phyloP scores from a whole-genome alignment of 2,113 vertebrate species.

The Blennius ocellaris region DNA sequence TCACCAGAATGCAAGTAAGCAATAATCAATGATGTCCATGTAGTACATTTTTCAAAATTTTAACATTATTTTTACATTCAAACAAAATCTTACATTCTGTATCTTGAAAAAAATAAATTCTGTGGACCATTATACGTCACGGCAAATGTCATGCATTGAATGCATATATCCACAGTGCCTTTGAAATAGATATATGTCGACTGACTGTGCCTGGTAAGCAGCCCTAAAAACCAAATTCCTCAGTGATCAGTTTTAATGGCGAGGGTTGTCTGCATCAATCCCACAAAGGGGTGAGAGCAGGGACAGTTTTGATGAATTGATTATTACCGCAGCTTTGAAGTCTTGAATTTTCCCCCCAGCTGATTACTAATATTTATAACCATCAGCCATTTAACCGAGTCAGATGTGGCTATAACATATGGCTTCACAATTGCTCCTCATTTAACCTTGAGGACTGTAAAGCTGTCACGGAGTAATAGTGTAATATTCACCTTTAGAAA shows the following conservation, averaged over 20 bases:
- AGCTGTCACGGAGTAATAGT: conserved; percentile 73
- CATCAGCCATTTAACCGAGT: conserved; percentile 77
- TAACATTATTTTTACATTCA: no score
- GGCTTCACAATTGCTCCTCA: conserved; percentile 76
- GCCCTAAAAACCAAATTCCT: conserved; percentile 63
- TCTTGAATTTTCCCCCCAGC: conserved; percentile 66
- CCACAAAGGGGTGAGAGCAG: conserved; percentile 72
- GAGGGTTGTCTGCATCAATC: conserved; percentile 59
- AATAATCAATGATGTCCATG: no score
- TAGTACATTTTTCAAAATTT: no score
- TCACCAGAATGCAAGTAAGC: no score
- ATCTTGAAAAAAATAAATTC: no score
- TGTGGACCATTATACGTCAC: not conserved
- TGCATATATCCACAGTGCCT: conserved; percentile 30
- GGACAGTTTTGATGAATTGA: conserved; percentile 83
- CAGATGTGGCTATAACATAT: conserved; percentile 74
- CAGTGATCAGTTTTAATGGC: conserved; percentile 72
- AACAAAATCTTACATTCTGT: no score
- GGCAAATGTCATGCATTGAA: conserved; percentile 8
- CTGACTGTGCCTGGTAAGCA: conserved; percentile 57
- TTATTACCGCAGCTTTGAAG: conserved; percentile 83
- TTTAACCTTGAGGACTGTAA: conserved; percentile 79
- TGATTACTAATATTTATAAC: conserved; percentile 87
- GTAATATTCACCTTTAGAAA: conserved; percentile 71
- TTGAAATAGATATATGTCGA: conserved; percentile 65